These are phyloP conservation scores for Helogale parvula DNA, from an alignment of 2,113 vertebrate genomes.

Conservation along the genomic window DNA sequence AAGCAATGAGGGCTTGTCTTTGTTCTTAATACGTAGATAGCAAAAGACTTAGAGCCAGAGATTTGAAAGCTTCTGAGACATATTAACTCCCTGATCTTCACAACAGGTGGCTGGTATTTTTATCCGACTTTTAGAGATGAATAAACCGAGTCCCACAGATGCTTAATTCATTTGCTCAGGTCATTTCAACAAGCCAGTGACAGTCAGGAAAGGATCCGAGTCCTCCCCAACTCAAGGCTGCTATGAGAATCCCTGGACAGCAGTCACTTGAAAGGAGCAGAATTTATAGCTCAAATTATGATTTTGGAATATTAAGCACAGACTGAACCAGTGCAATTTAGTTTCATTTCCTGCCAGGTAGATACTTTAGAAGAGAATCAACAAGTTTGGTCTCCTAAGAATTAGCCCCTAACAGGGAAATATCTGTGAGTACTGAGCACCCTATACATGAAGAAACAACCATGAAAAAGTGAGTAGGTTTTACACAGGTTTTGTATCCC, in stretches of 20 bases:
- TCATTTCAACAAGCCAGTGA: slow-evolving; percentile 51
- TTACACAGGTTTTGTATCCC: not conserved
- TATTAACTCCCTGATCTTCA: slow-evolving; percentile 74
- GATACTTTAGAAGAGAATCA: slow-evolving; percentile 32
- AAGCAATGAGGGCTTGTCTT: slow-evolving; percentile 23
- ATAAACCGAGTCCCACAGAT: slow-evolving; percentile 64
- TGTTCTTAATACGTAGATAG: slow-evolving; percentile 61
- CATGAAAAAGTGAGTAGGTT: not conserved
- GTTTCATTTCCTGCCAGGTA: slow-evolving; percentile 53
- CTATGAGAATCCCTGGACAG: slow-evolving; percentile 37
- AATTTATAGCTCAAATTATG: slow-evolving; percentile 63
- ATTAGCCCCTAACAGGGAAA: not conserved
- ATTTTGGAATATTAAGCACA: slow-evolving; percentile 73
- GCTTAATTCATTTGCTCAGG: slow-evolving; percentile 71
- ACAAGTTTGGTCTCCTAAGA: slow-evolving; percentile 38
- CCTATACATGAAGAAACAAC: not conserved
- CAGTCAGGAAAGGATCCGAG: not conserved
- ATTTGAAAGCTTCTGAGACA: slow-evolving; percentile 71
- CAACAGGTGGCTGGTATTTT: slow-evolving; percentile 78
- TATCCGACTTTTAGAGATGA: slow-evolving; percentile 67
- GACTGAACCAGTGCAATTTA: not conserved
- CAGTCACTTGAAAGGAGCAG: slow-evolving; percentile 54
- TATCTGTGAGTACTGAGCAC: not conserved
- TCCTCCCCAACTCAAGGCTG: not conserved
- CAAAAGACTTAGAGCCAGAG: slow-evolving; percentile 65